phyloP scores from a whole-genome alignment of 2,888 invertebrate species.

The Strigamia crassipes region DNA sequence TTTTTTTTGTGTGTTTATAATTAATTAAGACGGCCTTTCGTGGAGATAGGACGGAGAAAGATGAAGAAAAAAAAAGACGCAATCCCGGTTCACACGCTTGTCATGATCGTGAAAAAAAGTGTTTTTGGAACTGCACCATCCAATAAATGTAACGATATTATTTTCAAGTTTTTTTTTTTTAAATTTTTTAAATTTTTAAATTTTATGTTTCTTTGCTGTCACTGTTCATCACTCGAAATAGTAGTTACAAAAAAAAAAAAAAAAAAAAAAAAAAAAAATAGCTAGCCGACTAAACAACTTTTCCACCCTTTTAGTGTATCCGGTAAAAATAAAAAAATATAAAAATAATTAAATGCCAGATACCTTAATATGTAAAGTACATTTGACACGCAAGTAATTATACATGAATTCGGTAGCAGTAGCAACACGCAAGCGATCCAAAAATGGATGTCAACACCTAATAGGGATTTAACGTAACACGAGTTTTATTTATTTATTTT shows the following conservation, averaged over 20 bases:
- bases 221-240: neutral
- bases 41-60: neutral
- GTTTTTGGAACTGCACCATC: neutral
- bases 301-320: neutral
- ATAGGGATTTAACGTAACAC: neutral
- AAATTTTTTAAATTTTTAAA: neutral
- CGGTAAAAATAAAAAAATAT: neutral
- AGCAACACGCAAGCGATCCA: neutral
- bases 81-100: neutral
- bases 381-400: conserved; percentile 25
- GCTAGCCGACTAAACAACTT: neutral
- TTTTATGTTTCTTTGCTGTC: neutral
- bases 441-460: conserved; percentile 5
- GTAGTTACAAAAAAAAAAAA: neutral
- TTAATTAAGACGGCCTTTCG: neutral
- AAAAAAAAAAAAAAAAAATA: too few species aligned
- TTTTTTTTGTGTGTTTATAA: neutral
- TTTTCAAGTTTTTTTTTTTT: neutral
- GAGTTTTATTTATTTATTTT: neutral
- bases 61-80: neutral
- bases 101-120: neutral
- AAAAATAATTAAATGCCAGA: neutral
- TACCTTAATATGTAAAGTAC: neutral
- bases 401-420: conserved; percentile 27
- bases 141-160: neutral